Evolutionary conservation across 2,888 invertebrate species (phyloP).

Genomic region (Zelleria hepariella): DNA sequence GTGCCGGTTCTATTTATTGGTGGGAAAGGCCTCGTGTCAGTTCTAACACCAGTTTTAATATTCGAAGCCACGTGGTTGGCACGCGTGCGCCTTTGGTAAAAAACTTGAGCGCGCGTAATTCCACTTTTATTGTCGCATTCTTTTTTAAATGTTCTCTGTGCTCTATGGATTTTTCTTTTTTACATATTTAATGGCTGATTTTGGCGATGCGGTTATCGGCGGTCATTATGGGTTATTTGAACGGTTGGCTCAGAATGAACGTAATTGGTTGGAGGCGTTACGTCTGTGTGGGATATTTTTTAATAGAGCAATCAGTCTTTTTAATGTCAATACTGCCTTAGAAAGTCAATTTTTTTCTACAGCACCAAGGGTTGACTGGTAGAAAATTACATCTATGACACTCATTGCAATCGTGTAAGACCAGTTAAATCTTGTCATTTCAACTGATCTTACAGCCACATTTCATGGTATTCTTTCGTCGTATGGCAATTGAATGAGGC

Average conservation of each 20-base stretch:
- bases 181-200: slow-evolving; percentile 38
- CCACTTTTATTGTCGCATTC: slow-evolving; percentile 63
- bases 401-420: too few species aligned
- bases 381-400: too few species aligned
- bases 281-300: slow-evolving; percentile 2
- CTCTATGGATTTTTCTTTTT: slow-evolving; percentile 34
- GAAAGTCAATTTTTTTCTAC: too few species aligned
- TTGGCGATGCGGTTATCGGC: slow-evolving; percentile 30
- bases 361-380: too few species aligned
- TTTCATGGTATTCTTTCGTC: too few species aligned
- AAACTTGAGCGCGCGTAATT: slow-evolving; percentile 61
- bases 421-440: too few species aligned
- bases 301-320: too few species aligned
- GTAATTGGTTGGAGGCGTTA: neutral
- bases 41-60: slow-evolving; percentile 72
- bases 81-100: slow-evolving; percentile 65
- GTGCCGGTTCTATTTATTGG: slow-evolving; percentile 56
- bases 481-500: too few species aligned
- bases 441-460: too few species aligned
- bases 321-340: too few species aligned
- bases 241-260: neutral
- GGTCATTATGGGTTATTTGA: slow-evolving; percentile 5
- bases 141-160: slow-evolving; percentile 56
- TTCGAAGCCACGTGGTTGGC: slow-evolving; percentile 56
- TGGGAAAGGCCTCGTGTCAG: slow-evolving; percentile 70